A percentile compares a stretch with the other conserved stretches of the same genome.
phyloP scores from a whole-genome alignment of 2,888 invertebrate genomes.

The Yponomeuta plumbellus region DNA sequence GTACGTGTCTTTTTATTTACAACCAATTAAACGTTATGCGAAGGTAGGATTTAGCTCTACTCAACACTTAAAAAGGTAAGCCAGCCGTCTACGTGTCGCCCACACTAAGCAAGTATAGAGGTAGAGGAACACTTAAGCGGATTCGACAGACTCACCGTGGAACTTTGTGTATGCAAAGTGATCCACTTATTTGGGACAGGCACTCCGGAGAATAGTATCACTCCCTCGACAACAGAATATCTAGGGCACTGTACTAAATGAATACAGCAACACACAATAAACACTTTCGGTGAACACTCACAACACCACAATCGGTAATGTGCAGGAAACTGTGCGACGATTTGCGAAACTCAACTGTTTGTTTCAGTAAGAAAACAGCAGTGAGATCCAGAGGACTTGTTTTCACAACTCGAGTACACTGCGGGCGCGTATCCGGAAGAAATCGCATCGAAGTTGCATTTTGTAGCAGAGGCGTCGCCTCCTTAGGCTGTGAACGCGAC shows the following conservation, averaged over 20 bases:
- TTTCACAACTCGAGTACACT: conserved; percentile 29
- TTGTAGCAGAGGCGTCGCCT: conserved; percentile 64
- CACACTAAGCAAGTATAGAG: conserved; percentile 31
- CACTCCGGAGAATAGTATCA: conserved; percentile 48
- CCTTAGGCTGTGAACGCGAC: conserved; percentile 62
- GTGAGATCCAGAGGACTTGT: conserved; percentile 53
- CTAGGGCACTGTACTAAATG: conserved; percentile 61
- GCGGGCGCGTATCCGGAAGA: conserved; percentile 53
- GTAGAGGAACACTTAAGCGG: conserved; percentile 12
- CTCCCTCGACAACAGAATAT: conserved; percentile 51
- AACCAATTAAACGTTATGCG: not conserved
- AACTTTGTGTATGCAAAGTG: conserved; percentile 56
- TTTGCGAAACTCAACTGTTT: conserved; percentile 59
- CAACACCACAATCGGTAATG: conserved; percentile 41
- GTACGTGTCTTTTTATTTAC: not conserved
- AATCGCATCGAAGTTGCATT: conserved; percentile 64
- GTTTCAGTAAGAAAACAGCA: conserved; percentile 52
- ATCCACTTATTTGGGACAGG: conserved; percentile 58
- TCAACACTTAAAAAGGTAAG: conserved; percentile 39
- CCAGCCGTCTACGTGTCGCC: conserved; percentile 65
- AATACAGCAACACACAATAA: conserved; percentile 63
- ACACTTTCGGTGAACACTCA: conserved; percentile 60
- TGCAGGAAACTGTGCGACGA: conserved; percentile 21
- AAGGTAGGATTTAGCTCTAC: conserved; percentile 5
- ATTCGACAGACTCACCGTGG: conserved; percentile 17